Base-by-base conservation (phyloP, 2,888 invertebrate species). In the Achlya flavicornis region DNA sequence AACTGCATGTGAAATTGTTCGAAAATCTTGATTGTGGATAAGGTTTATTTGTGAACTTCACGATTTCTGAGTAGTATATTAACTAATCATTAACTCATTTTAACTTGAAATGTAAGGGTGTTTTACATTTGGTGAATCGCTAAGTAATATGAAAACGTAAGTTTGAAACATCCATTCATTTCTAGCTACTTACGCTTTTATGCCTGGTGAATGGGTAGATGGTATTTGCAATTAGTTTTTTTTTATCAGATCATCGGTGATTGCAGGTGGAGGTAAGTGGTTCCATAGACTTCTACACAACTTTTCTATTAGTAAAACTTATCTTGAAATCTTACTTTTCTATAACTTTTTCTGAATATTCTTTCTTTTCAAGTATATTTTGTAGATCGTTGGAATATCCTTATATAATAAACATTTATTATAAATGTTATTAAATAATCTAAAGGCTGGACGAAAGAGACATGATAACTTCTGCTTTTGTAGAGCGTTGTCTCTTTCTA, bases 41-140 rank as follows among this genome's bases (percentile, higher is more conserved):
- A 41, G 19, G 41, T 26, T 60, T 41, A 41, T 19, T 26, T 60
- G 60, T 60, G 60, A 43, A 19, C 5, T 60, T 60, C 60, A 59
- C 59, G 59, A 41, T 35, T 60, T 43, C 12, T 43, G 46, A 8
- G 35, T 35, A 35, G 7, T 12, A 14, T 7, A 19, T 60, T 3
- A 35, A 43, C 43, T 60, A 41, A 46, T n/a, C 38, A 41, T 43
- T 12, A 60, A 60, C 41, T 19, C 16, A 41, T 19, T 8, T 58
- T 35, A 38, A 11, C 26, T 11, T 60, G 41, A 19, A 53, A 53
- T 19, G 53, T 19, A 10, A 53, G 53, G 53, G 19, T 53, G 19
- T 53, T 53, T 10, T 7, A 19, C 6, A 16, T 14, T 48, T 16
- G 5, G 1, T 16, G n/a, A 14, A n/a, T 16, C 7, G 6, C 48